Conservation (phyloP, 2,888 invertebrate species). For the Tachina fera region DNA sequence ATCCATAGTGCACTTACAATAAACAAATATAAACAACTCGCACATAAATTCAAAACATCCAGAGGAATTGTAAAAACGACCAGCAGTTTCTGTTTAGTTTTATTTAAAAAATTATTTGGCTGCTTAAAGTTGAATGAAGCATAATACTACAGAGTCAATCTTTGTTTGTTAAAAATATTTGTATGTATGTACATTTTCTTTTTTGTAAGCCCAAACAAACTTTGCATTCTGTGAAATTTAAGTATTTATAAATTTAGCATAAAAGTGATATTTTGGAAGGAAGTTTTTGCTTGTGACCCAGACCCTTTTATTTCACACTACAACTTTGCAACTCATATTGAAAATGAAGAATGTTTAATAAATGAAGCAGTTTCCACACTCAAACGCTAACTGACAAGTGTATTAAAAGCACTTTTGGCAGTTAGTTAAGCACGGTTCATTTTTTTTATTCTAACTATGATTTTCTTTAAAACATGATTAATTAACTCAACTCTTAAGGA, state of each 20-base stretch:
- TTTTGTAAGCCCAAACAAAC: conserved; percentile 45
- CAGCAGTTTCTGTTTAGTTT: conserved; percentile 42
- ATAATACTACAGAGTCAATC: conserved; percentile 23
- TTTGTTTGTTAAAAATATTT: conserved; percentile 34
- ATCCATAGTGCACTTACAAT: conserved; percentile 35
- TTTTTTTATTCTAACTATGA: conserved; percentile 49
- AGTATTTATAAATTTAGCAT: conserved; percentile 57
- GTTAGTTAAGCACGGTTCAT: conserved; percentile 51
- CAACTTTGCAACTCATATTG: conserved; percentile 37
- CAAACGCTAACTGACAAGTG: conserved; percentile 63
- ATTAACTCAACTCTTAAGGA: conserved; percentile 63
- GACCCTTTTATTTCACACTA: conserved; percentile 25
- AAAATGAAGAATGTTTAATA: conserved; percentile 52
- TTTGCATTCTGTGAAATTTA: conserved; percentile 39
- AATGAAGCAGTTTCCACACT: conserved; percentile 43
- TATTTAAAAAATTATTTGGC: conserved; percentile 45
- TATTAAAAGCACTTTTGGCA: conserved; percentile 63
- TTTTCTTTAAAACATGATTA: conserved; percentile 69
- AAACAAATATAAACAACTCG: conserved; percentile 27
- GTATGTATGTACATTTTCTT: neutral
- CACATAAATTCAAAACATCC: conserved; percentile 4
- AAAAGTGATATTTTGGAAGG: conserved; percentile 27
- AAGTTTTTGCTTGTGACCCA: conserved; percentile 22
- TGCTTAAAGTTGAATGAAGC: conserved; percentile 43
- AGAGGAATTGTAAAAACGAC: conserved; percentile 34